phyloP scores from a whole-genome alignment of 2,888 invertebrate genomes.

The Conomelus anceps region DNA sequence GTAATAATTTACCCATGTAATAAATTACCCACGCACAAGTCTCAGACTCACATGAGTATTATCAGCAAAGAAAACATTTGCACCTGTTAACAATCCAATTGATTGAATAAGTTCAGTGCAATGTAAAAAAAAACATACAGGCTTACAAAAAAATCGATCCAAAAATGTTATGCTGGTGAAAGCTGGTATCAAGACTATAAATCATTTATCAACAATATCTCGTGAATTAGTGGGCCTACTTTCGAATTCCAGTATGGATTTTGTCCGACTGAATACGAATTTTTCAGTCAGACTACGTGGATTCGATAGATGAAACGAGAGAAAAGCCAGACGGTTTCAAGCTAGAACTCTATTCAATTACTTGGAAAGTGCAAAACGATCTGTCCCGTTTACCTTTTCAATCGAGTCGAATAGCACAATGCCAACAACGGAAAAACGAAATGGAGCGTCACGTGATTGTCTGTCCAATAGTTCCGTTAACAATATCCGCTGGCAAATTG shows the following conservation, averaged over 20 bases:
- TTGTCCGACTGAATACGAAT: background rate
- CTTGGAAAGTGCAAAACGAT: background rate
- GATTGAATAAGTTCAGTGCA: too few species aligned
- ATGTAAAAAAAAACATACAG: background rate
- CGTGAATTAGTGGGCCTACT: background rate
- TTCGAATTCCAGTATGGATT: background rate
- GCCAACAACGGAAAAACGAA: background rate
- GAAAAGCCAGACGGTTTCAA: too few species aligned
- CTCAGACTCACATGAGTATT: too few species aligned
- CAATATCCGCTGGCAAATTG: background rate
- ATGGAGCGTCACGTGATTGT: background rate
- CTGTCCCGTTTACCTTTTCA: background rate
- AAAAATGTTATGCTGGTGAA: background rate
- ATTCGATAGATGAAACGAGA: background rate
- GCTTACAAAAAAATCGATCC: background rate
- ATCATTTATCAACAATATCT: background rate
- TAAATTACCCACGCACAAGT: too few species aligned
- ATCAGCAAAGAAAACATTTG: too few species aligned
- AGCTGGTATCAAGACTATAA: background rate
- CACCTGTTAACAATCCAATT: too few species aligned
- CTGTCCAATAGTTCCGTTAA: background rate
- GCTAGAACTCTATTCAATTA: background rate
- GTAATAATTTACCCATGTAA: too few species aligned
- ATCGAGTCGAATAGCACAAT: background rate
- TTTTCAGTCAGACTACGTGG: background rate